Conservation (phyloP, 2,113 vertebrate genomes). For the Eidolon helvum region DNA sequence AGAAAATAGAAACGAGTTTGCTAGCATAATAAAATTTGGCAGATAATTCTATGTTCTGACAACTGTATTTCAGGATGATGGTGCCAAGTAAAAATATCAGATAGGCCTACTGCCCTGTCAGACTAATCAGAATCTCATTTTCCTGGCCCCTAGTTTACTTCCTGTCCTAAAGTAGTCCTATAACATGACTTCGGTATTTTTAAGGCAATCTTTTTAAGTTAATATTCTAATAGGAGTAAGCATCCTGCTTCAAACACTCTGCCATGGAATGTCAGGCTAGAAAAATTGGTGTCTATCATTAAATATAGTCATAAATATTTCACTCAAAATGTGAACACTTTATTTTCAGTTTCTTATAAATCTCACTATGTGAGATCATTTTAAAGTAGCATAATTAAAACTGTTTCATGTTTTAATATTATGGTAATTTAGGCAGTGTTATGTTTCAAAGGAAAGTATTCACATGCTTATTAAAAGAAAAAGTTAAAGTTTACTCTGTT, state of each 20-base stretch:
- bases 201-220: background rate
- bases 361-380: background rate
- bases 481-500: background rate
- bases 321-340: background rate
- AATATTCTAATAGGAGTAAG: background rate
- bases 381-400: conserved; percentile 31
- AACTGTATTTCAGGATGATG: conserved; percentile 13
- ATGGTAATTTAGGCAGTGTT: conserved; percentile 53
- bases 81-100: conserved; percentile 15
- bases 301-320: background rate
- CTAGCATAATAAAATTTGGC: background rate
- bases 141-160: background rate
- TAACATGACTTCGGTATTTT: background rate
- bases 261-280: background rate
- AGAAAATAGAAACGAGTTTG: background rate
- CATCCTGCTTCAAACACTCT: background rate
- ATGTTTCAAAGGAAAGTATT: conserved; percentile 41
- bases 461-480: conserved; percentile 17
- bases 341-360: background rate
- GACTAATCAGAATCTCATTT: conserved; percentile 5
- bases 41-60: conserved; percentile 36
- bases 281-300: background rate
- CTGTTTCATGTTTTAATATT: background rate
- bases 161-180: background rate
- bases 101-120: background rate